Evolutionary conservation across 2,797 vertebrate species (phyloP).

Genomic region (Stomatorhinus walkeri): DNA sequence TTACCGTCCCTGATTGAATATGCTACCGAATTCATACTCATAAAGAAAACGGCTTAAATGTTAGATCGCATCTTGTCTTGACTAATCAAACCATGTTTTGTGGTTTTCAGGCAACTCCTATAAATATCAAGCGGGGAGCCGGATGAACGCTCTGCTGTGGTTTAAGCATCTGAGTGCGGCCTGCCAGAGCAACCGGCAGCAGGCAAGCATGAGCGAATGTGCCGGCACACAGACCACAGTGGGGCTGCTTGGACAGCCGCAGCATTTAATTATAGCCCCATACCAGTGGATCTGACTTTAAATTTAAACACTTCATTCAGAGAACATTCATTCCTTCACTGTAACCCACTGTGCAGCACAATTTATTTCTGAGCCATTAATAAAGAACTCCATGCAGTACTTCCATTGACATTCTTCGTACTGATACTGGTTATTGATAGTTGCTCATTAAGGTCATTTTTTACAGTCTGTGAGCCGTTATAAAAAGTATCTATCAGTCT

Average conservation of each 20-base stretch:
- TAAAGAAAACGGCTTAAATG: neutral
- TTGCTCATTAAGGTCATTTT: neutral
- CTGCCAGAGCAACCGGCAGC: slow-evolving; percentile 94
- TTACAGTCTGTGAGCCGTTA: neutral
- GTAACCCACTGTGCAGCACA: neutral
- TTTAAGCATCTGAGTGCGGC: slow-evolving; percentile 94
- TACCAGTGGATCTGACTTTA: neutral
- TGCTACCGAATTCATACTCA: neutral
- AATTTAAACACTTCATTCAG: neutral
- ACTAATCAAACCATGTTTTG: neutral
- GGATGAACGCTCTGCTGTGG: slow-evolving; percentile 88
- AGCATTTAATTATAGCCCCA: neutral
- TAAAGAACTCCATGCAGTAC: neutral
- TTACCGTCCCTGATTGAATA: neutral
- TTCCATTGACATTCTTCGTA: neutral
- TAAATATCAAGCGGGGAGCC: slow-evolving; percentile 94
- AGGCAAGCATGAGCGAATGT: slow-evolving; percentile 49
- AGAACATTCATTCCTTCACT: neutral
- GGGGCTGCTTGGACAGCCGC: neutral
- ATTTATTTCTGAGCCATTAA: neutral
- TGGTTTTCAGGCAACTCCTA: slow-evolving; percentile 84
- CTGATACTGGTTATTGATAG: neutral
- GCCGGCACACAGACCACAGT: neutral
- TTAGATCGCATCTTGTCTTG: neutral
- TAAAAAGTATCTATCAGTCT: neutral